phyloP scores from a whole-genome alignment of 2,888 invertebrate genomes.

The Agrotis ipsilon region DNA sequence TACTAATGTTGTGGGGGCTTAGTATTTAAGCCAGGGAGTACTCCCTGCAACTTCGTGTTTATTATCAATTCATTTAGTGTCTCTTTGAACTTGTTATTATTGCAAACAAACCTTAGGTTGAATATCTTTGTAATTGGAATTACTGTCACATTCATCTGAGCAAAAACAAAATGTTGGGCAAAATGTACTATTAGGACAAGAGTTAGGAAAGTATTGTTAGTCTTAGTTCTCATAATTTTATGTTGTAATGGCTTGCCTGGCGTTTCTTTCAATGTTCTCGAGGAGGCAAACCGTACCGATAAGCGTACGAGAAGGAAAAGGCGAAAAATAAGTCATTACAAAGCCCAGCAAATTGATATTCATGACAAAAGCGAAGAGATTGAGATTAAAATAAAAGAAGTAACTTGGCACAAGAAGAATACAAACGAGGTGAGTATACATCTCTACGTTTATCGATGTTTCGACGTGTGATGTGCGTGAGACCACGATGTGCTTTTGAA shows the following conservation, averaged over 20 bases:
- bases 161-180: neutral
- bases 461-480: conserved; percentile 13
- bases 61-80: neutral
- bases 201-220: conserved; percentile 7
- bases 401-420: neutral
- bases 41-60: neutral
- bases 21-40: too few species aligned
- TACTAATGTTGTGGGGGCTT: conserved; percentile 15
- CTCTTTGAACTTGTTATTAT: neutral
- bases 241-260: conserved; percentile 11
- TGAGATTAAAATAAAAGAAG: neutral
- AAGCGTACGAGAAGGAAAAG: neutral
- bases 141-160: conserved; percentile 8
- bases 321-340: neutral
- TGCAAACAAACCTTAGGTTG: neutral
- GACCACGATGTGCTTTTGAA: conserved; percentile 15
- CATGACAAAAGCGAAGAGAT: neutral
- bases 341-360: neutral
- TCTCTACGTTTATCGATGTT: conserved; percentile 16
- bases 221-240: conserved; percentile 5
- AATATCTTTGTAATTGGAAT: neutral
- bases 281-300: neutral
- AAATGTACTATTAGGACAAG: neutral
- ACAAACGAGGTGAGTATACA: conserved; percentile 11
- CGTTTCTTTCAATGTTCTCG: conserved; percentile 5